Base-by-base conservation (phyloP, 2,888 invertebrate species). In the Stenodema calcarata region DNA sequence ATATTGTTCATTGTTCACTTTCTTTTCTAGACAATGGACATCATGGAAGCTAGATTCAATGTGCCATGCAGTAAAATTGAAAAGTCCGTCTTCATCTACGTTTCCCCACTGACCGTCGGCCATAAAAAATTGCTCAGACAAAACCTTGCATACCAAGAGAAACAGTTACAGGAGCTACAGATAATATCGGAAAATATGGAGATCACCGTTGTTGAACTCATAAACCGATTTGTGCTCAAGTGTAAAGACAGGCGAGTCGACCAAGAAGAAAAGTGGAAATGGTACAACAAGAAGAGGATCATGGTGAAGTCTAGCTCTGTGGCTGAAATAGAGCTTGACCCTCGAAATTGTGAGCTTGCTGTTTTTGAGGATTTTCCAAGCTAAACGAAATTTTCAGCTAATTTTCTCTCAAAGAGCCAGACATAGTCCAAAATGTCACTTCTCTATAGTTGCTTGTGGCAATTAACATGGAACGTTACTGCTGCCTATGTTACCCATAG, bases 1-100 rank as follows among this genome's bases (percentile, higher is more conserved):
- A n/a, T n/a, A n/a, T n/a, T n/a, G n/a, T n/a, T n/a, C n/a, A n/a
- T n/a, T n/a, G n/a, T n/a, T n/a, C n/a, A n/a, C n/a, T 50, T 50
- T 16, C 16, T 18, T 28, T 87, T 86, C n/a, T 88, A 94, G 92
- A 93, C 95, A 0, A 92, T 93, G 41, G 96, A 96, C 89, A 94
- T 96, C 91, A 96, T 96, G 90, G 94, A 94, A 89, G 94, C 95
- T 1, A 93, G 95, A 81, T 94, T 96, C 50, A 94, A 95, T 89
- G 93, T 93, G 73, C 93, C 95, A 87, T 91, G 96, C 88, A 91
- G 92, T 78, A 93, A 93, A 0, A 94, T 96, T 81, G 91, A 94
- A 0, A 92, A 93, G 80, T 93, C 93, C 0, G 90, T 92, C 88
- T 92, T 96, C 28, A 93, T 95, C 0, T 93, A 93, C 90, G 90